These are phyloP conservation scores for Paratrypauchen microcephalus DNA, from an alignment of 2,797 vertebrate genomes.

Conservation along the genomic window DNA sequence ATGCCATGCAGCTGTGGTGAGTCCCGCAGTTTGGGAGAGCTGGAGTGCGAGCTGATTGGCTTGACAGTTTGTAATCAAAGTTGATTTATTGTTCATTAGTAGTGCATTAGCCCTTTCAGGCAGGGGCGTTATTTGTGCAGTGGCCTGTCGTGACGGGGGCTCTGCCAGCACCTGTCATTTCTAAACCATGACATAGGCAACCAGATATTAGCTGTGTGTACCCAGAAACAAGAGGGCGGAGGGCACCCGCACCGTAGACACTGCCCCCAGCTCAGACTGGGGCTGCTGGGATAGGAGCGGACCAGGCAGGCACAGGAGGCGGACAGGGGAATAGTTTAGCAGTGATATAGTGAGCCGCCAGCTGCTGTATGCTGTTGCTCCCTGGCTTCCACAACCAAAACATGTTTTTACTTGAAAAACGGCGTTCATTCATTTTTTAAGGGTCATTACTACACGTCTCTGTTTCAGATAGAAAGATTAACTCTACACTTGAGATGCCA, in stretches of 20 bases:
- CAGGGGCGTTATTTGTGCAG: constrained; percentile 93
- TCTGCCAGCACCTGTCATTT: constrained; percentile 95
- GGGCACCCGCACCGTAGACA: constrained; percentile 38
- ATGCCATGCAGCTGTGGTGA: constrained; percentile 77
- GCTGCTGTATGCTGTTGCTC: constrained; percentile 69
- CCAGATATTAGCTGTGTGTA: constrained; percentile 80
- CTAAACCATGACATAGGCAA: constrained; percentile 85
- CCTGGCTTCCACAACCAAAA: constrained; percentile 44
- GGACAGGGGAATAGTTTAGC: constrained; percentile 66
- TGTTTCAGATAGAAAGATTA: constrained; percentile 56
- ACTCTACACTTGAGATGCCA: constrained; percentile 56
- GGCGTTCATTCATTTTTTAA: constrained; percentile 32
- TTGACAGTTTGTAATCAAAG: constrained; percentile 99
- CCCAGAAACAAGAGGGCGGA: constrained; percentile 56
- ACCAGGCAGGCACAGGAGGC: constrained; percentile 49
- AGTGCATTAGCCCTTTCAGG: constrained; percentile 96
- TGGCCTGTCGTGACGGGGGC: constrained; percentile 89
- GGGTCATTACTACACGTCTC: constrained; percentile 45
- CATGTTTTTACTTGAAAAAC: constrained; percentile 61
- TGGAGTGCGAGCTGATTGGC: constrained; percentile 89
- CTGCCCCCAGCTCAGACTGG: constrained; percentile 43
- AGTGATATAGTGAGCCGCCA: constrained; percentile 66
- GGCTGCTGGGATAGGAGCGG: constrained; percentile 58
- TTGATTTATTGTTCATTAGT: constrained; percentile 99
- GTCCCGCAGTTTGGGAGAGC: constrained; percentile 79